These are phyloP conservation scores for Globia sparganii DNA, from an alignment of 2,888 invertebrate species.

Conservation along the genomic window DNA sequence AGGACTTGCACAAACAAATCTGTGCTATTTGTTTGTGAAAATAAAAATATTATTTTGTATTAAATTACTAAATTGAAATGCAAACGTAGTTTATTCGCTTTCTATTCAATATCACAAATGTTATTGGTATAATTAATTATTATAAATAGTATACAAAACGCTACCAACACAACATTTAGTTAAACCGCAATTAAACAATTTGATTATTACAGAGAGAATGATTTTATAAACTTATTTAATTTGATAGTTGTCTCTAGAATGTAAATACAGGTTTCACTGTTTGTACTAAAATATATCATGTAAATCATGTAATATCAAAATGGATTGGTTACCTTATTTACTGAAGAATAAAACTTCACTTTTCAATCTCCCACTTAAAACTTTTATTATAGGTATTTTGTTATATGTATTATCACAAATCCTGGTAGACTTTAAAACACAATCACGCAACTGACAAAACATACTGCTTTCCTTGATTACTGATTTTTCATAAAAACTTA, in stretches of 20 bases:
- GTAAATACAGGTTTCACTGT: constrained; percentile 50
- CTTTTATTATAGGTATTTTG: constrained; percentile 91
- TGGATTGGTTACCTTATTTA: constrained; percentile 81
- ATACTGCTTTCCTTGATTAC: constrained; percentile 89
- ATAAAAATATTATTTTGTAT: constrained; percentile 27
- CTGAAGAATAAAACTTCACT: constrained; percentile 89
- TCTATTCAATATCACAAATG: constrained; percentile 57
- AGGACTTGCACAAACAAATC: constrained; percentile 28
- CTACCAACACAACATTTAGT: constrained; percentile 48
- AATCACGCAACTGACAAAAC: constrained; percentile 92
- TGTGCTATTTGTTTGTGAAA: constrained; percentile 6
- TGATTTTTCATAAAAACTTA: constrained; percentile 90
- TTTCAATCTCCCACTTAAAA: constrained; percentile 90
- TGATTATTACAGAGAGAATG: constrained; percentile 30
- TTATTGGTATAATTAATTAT: constrained; percentile 38
- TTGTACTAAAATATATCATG: constrained; percentile 61
- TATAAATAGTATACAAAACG: constrained; percentile 54
- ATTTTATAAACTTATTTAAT: constrained; percentile 21
- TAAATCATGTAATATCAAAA: constrained; percentile 66
- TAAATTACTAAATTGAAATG: constrained; percentile 45
- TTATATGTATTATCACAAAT: constrained; percentile 94
- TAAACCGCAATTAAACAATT: constrained; percentile 40
- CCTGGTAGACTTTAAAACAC: constrained; percentile 93
- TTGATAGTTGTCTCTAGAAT: constrained; percentile 35
- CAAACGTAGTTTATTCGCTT: constrained; percentile 46